Evolutionary conservation across 2,797 vertebrate species (phyloP).

Genomic region (Microctenopoma steveboyesi): DNA sequence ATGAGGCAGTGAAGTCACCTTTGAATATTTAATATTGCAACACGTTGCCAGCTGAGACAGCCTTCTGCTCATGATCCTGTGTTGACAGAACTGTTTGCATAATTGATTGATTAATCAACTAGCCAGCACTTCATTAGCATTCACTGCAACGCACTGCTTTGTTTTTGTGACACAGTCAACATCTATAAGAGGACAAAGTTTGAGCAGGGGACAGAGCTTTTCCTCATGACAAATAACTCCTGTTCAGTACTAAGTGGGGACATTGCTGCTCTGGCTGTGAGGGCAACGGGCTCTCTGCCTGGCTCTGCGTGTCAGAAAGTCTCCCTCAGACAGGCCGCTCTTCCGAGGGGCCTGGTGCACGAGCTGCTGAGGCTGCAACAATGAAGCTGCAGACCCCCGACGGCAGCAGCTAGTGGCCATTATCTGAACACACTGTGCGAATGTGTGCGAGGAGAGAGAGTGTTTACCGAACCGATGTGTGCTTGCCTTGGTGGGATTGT

Average conservation of each 20-base stretch:
- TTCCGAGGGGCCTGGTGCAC: slow-evolving; percentile 35
- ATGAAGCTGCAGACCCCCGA: slow-evolving; percentile 50
- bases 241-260: slow-evolving; percentile 50
- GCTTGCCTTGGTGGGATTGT: not conserved
- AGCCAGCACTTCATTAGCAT: slow-evolving; percentile 28
- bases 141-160: slow-evolving; percentile 1
- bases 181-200: slow-evolving; percentile 23
- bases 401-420: slow-evolving; percentile 52
- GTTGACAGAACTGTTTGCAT: slow-evolving; percentile 21
- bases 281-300: slow-evolving; percentile 28
- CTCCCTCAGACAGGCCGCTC: slow-evolving; percentile 28
- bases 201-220: slow-evolving; percentile 22
- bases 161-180: slow-evolving; percentile 16
- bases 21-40: slow-evolving; percentile 1
- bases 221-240: slow-evolving; percentile 48
- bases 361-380: slow-evolving; percentile 66
- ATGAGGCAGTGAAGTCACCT: not conserved
- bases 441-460: slow-evolving; percentile 14
- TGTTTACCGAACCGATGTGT: not conserved
- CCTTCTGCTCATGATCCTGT: slow-evolving; percentile 9
- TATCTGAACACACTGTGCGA: slow-evolving; percentile 51
- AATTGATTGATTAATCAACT: slow-evolving; percentile 23
- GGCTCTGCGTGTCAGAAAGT: slow-evolving; percentile 34
- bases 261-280: slow-evolving; percentile 54
- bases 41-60: slow-evolving; percentile 2